Evolutionary conservation across 2,888 invertebrate species (phyloP), one percentile per base, ranked within the genome.

Genomic region (Elysia crispata): DNA sequence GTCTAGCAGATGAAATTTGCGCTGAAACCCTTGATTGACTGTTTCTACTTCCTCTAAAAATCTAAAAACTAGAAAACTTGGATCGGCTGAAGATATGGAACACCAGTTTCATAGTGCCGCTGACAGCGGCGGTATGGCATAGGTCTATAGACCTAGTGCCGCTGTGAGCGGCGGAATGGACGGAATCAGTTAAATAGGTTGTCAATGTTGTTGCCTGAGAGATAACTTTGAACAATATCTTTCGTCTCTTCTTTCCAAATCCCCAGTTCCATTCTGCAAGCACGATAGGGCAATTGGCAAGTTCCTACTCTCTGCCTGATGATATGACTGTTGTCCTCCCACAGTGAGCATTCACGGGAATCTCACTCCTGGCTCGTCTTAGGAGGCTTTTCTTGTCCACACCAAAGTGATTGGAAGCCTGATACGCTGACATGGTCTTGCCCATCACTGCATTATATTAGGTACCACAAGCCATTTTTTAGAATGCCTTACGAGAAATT

Each of bases 161-260:
- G 54, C 54, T 54, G 54, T 54, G 13, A 54, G 54, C 54, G 54
- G 54, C 54, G 13, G 54, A 54, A 54, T 54, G 54, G 54, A 54
- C 54, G 54, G 20, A 15, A 15, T 13, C 20, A 13, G 13, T 54
- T 54, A 20, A 20, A 54, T 54, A 20, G 54, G 54, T 54, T 54
- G 54, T 54, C 54, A 54, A 54, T 54, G 54, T 54, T 54, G 54
- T 54, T 54, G 54, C 54, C 54, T 54, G 54, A 54, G 54, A 54
- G 13, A 54, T 54, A 54, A 54, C 54, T 54, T 54, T 54, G 54
- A 54, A 54, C 54, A 54, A 54, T 54, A 54, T 54, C 54, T 54
- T 54, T 54, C 54, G 20, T 20, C 54, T 54, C 20, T 54, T 54
- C 54, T 54, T 54, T 54, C 54, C 54, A 54, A 54, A 54, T 54